These are phyloP conservation scores for Oryzias curvinotus DNA, from an alignment of 2,113 vertebrate genomes.

Conservation along the genomic window DNA sequence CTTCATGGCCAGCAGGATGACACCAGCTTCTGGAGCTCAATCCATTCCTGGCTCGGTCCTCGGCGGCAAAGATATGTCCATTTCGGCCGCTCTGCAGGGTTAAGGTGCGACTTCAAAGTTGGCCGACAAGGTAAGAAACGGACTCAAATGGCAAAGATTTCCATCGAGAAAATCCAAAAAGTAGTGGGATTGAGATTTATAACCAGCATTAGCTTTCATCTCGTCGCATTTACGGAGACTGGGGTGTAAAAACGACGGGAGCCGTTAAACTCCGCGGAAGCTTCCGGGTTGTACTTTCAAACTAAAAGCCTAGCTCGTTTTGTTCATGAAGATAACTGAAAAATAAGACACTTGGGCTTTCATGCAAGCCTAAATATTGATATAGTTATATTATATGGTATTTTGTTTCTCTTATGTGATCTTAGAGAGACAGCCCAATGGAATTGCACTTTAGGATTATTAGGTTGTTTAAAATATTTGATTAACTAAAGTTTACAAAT, in stretches of 20 bases:
- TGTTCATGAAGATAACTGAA: neutral
- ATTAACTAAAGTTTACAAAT: too few species aligned
- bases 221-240: slow-evolving; percentile 41
- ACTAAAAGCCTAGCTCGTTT: slow-evolving; percentile 2
- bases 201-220: slow-evolving; percentile 32
- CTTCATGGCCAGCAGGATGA: slow-evolving; percentile 53
- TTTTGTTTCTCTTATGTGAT: too few species aligned
- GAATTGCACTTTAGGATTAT: too few species aligned
- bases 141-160: neutral
- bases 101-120: neutral
- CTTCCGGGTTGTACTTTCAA: slow-evolving; percentile 23
- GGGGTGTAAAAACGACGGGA: slow-evolving; percentile 15
- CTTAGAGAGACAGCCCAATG: too few species aligned
- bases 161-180: neutral
- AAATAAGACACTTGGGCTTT: too few species aligned
- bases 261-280: neutral
- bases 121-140: accelerated
- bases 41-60: slow-evolving; percentile 33
- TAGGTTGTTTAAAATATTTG: too few species aligned
- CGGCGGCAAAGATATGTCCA: slow-evolving; percentile 27
- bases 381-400: too few species aligned
- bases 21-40: slow-evolving; percentile 51
- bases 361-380: too few species aligned
- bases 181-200: neutral
- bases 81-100: slow-evolving; percentile 8